Conservation (phyloP, 2,113 vertebrate genomes). For the Fregata magnificens region DNA sequence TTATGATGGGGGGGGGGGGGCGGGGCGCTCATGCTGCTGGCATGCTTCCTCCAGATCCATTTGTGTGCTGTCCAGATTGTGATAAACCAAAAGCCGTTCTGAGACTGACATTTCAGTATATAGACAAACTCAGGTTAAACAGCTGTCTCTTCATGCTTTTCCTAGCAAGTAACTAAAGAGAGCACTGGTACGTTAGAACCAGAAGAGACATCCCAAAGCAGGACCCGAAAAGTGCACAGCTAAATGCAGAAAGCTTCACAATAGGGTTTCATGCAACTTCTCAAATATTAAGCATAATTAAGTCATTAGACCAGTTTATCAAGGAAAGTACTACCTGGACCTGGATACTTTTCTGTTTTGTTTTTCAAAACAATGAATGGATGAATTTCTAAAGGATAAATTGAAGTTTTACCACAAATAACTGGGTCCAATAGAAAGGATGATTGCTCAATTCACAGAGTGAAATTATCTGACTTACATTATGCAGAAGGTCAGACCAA, state of each 20-base stretch:
- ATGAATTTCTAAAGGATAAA: neutral
- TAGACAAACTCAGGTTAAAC: neutral
- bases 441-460: neutral
- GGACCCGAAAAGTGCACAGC: neutral
- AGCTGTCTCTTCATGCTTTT: neutral
- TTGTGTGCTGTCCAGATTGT: neutral
- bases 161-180: neutral
- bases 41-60: neutral
- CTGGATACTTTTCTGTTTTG: neutral
- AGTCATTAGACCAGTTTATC: neutral
- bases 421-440: neutral
- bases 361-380: neutral
- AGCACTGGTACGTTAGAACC: neutral
- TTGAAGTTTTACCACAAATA: neutral
- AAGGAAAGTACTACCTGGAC: neutral
- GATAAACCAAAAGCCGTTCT: neutral
- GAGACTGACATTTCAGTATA: neutral
- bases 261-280: neutral
- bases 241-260: neutral
- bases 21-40: neutral
- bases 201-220: neutral
- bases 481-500: slow-evolving; percentile 35
- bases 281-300: neutral
- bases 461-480: slow-evolving; percentile 13
- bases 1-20: neutral